Base-by-base conservation (phyloP, 2,113 vertebrate genomes). In the Petrocephalus microphthalmus region DNA sequence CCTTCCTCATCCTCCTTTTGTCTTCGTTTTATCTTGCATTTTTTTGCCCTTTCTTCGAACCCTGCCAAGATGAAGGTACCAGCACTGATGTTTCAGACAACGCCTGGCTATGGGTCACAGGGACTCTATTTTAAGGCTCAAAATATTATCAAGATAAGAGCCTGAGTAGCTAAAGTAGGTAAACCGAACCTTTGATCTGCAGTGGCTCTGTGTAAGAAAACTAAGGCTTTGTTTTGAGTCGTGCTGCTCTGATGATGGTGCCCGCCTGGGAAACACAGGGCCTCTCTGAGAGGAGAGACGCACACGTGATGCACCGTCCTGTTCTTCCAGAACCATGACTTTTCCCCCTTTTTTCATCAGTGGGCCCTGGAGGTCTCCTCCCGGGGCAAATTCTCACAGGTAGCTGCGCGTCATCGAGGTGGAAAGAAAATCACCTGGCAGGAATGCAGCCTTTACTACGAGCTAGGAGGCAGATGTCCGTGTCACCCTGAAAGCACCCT, bases 31-130 rank as follows among this genome's bases (percentile, higher is more conserved):
- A 81, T 56, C 45, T 85, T 25, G 8, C 84, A 81, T 88, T 88
- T 88, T 82, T 89, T 67, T 3, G 11, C 20, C 88, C 90, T 84
- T 87, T 90, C 52, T 47, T 49, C 86, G 83, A 88, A 29, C 88
- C 91, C 86, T 90, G 89, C 56, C 42, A 57, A 91, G 90, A 92
- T 91, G 90, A n/a, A 87, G 92, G 89, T 83, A 88, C 90, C 90
- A 85, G 89, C 91, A 92, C 92, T 91, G 91, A 92, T 91, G 87
- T 91, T 90, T 88, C 56, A 88, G 56, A 89, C 11, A 88, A 71
- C 71, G 88, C 60, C 53, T 84, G 87, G 87, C 93, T 93, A 87
- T 67, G 88, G 86, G 87, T 33, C 54, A 45, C 85, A 11, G 47
- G 86, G 86, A 90, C n/a, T 89, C 78, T 89, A 33, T 74, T 89